phyloP scores from a whole-genome alignment of 2,888 invertebrate species.

The Hirudinaria manillensis region DNA sequence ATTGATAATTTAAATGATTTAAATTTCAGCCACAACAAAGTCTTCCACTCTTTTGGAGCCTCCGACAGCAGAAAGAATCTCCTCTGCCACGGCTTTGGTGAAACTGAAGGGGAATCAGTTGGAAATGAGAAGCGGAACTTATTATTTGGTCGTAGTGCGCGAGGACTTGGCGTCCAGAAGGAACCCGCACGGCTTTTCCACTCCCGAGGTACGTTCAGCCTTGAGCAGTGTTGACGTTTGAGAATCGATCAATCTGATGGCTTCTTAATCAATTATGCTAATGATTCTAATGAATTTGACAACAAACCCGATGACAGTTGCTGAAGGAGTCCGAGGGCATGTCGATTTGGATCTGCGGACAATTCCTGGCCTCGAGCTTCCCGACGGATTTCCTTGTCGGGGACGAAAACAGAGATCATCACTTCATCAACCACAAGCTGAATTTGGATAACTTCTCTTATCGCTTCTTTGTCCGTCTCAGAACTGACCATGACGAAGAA shows the following conservation, averaged over 20 bases:
- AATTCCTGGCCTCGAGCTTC: background rate
- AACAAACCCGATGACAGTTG: background rate
- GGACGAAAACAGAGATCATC: background rate
- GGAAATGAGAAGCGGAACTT: background rate
- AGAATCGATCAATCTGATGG: background rate
- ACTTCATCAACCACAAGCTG: conserved; percentile 1
- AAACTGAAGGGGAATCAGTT: background rate
- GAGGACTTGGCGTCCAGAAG: background rate
- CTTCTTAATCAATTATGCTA: background rate
- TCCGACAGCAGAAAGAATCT: conserved; percentile 2
- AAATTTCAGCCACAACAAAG: background rate
- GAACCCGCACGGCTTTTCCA: background rate
- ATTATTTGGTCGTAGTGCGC: conserved; percentile 5
- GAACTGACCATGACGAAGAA: background rate
- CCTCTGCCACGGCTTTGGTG: background rate
- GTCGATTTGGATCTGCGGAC: background rate
- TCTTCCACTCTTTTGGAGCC: background rate
- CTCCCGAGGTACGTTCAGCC: background rate
- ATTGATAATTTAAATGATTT: too few species aligned
- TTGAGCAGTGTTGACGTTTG: background rate
- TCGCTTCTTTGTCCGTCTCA: conserved; percentile 20
- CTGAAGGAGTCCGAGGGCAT: background rate
- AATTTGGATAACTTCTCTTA: conserved; percentile 17
- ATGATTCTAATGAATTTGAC: background rate
- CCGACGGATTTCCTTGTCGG: conserved; percentile 16